Conservation (phyloP, 2,113 vertebrate species). For the Solenodon paradoxus region DNA sequence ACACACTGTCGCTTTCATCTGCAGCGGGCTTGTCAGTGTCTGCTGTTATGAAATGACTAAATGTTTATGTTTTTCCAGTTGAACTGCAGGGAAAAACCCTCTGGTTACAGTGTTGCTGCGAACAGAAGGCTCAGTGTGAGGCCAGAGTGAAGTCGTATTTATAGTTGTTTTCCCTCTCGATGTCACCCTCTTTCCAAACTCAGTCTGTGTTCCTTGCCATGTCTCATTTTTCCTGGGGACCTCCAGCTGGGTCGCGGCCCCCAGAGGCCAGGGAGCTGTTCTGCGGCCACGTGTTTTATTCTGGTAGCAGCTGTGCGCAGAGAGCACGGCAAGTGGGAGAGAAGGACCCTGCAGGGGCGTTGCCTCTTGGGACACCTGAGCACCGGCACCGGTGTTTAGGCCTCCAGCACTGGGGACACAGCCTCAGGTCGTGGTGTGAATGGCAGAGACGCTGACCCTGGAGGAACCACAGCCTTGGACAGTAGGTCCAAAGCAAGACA, state of each 20-base stretch:
- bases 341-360: not conserved
- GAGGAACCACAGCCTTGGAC: no score
- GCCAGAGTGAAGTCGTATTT: conserved; percentile 53
- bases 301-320: no score
- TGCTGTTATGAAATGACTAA: conserved; percentile 37
- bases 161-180: conserved; percentile 50
- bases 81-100: not conserved
- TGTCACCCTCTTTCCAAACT: conserved; percentile 66
- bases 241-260: not conserved
- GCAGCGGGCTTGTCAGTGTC: conserved; percentile 38
- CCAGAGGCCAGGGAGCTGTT: not conserved
- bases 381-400: no score
- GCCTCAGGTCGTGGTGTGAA: no score
- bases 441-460: not conserved
- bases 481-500: accelerated
- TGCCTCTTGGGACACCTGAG: no score
- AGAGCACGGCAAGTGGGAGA: not conserved
- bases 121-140: conserved; percentile 53
- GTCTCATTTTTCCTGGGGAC: conserved; percentile 55
- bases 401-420: accelerated
- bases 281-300: accelerated
- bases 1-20: not conserved
- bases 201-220: conserved; percentile 63
- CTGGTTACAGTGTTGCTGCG: not conserved
- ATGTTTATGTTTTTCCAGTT: conserved; percentile 56